Evolutionary conservation across 2,113 vertebrate genomes (phyloP).

Genomic region (Poeciliopsis retropinna): DNA sequence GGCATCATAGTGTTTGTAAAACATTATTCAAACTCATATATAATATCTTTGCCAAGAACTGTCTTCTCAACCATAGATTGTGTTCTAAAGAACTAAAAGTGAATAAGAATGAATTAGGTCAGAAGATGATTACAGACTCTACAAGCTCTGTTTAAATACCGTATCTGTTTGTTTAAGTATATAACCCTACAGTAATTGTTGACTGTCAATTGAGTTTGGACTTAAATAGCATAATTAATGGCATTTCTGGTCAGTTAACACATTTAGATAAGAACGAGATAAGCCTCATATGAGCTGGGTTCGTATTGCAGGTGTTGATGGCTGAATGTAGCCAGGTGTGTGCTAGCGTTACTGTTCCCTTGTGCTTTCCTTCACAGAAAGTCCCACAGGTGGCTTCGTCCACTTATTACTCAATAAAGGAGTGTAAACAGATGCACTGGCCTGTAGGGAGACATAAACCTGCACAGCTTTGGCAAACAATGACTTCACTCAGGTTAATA

Average conservation of each 20-base stretch:
- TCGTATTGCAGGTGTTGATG: constrained; percentile 1
- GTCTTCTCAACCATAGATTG: no score
- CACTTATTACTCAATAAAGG: constrained; percentile 32
- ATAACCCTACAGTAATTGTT: not conserved
- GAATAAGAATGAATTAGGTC: no score
- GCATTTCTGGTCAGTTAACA: not conserved
- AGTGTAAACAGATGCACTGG: constrained; percentile 36
- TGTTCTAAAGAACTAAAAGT: no score
- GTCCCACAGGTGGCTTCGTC: constrained; percentile 45
- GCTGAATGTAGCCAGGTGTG: constrained; percentile 50
- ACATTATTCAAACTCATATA: no score
- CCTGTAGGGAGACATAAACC: no score
- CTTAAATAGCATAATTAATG: not conserved
- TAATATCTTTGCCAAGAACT: no score
- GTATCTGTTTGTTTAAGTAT: not conserved
- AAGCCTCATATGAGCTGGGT: not conserved
- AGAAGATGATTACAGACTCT: no score
- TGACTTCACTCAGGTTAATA: not conserved
- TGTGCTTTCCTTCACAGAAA: not conserved
- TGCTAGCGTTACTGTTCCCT: constrained; percentile 50
- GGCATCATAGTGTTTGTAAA: no score
- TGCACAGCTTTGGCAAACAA: not conserved
- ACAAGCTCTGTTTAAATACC: no score
- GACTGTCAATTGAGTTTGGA: not conserved
- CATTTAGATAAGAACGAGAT: not conserved